Evolutionary conservation across 64 coral and sea anemone genomes (phyloP), one percentile per base, ranked within the genome.

Genomic region (Montipora sp.): DNA sequence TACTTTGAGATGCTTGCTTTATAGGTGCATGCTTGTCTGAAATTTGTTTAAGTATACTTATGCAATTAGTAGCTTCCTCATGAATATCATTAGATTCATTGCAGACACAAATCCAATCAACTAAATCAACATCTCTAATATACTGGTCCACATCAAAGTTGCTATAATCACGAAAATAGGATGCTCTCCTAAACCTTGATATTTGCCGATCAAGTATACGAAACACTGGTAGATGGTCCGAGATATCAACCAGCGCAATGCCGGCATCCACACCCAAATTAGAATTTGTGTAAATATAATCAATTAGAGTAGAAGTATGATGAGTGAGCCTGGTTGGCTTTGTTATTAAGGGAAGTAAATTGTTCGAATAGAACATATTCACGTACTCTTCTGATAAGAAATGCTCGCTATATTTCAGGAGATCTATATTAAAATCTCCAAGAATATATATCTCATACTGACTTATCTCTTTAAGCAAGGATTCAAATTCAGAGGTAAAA

Each of bases 291-390:
- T 90, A 90, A 51, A 90, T 90, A 48, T 90, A 19, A 5, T 51
- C 80, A 83, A 83, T 36, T 10, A 63, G 55, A 63, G 48, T 93
- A 68, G 91, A 55, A 67, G 82, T 87, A 87, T 93, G 82, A 78
- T 79, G 44, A 51, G 91, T 93, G 75, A 93, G 43, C 51, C 58
- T 75, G 77, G 91, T 87, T 59, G 82, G 91, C 67, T 93, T 93
- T 75, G 83, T 93, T 67, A 87, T 93, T 57, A 93, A 65, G 23
- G 91, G 91, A 70, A 93, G 49, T 60, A 73, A 93, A 73, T 87
- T 70, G 59, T 93, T 77, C n/a, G 82, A 77, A 87, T 78, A 87
- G 36, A 93, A 43, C 83, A 93, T 93, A 87, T 93, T 75, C 14
- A 93, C 51, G 79, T 87, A 93, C 59, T 85, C 81, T 69, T 78